Evolutionary conservation across 1,140 invertebrate species (phyloP).

Genomic region (Thaumetopoea pityocampa): DNA sequence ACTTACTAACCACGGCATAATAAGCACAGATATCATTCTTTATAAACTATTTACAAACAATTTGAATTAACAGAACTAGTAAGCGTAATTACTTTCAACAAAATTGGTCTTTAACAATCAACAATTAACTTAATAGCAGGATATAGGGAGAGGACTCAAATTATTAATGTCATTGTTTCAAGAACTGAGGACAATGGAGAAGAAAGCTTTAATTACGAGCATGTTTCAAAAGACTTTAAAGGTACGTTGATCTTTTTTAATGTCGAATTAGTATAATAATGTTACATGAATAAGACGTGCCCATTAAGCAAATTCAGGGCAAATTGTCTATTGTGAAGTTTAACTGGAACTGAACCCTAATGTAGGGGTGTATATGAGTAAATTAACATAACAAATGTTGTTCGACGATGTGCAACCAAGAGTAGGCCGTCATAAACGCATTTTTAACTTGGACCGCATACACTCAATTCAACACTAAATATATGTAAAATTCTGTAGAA

Average conservation of each 20-base stretch:
- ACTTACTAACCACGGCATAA: constrained; percentile 18
- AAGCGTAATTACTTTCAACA: constrained; percentile 1
- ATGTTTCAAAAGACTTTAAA: constrained; percentile 24
- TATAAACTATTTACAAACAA: constrained; percentile 5
- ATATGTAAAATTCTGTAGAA: too few relatives aligned
- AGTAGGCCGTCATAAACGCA: constrained; percentile 11
- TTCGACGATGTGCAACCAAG: constrained; percentile 17
- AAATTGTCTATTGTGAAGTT: constrained; percentile 22
- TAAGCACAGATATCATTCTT: constrained; percentile 10
- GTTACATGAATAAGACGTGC: constrained; percentile 1
- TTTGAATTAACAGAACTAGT: not conserved
- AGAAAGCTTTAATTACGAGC: constrained; percentile 45
- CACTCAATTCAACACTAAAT: too few relatives aligned
- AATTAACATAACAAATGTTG: constrained; percentile 33
- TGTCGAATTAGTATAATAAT: constrained; percentile 3
- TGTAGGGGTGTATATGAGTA: constrained; percentile 23
- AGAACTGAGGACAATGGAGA: constrained; percentile 45
- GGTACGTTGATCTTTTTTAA: constrained; percentile 37
- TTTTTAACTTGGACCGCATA: too few relatives aligned
- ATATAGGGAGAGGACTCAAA: constrained; percentile 28
- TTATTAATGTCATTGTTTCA: constrained; percentile 42
- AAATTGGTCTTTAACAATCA: constrained; percentile 19
- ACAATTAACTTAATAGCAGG: constrained; percentile 38
- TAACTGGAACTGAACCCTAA: constrained; percentile 22
- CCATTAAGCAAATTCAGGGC: constrained; percentile 13